Evolutionary conservation across 2,888 invertebrate genomes (phyloP).

Genomic region (Dryobota labecula): DNA sequence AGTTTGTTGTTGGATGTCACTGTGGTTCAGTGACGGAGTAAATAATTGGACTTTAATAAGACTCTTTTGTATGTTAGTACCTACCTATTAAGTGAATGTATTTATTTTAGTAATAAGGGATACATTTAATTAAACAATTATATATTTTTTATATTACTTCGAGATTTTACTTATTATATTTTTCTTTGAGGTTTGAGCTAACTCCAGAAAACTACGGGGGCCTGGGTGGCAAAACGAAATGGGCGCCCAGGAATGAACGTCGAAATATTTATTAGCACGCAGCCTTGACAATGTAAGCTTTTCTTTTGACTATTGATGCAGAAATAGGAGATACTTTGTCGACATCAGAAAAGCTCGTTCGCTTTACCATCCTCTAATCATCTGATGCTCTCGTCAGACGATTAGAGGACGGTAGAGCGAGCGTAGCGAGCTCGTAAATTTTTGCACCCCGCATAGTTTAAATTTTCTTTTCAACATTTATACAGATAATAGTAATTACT

Average conservation of each 20-base stretch:
- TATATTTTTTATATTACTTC: constrained; percentile 11
- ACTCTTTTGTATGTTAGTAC: constrained; percentile 43
- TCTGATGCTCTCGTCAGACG: no score
- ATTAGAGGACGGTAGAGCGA: not conserved
- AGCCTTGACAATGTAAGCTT: not conserved
- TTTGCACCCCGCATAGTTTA: not conserved
- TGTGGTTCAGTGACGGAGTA: constrained; percentile 10
- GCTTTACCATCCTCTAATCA: no score
- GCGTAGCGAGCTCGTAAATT: not conserved
- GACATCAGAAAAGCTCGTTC: not conserved
- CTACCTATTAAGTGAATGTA: constrained; percentile 49
- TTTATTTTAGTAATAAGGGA: constrained; percentile 66
- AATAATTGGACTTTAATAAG: constrained; percentile 41
- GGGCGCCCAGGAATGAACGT: no score
- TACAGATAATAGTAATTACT: not conserved
- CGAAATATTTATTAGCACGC: not conserved
- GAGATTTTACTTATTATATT: constrained; percentile 25
- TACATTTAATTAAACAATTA: constrained; percentile 36
- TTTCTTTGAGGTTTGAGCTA: not conserved
- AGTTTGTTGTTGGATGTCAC: constrained; percentile 2
- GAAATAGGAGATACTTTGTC: not conserved
- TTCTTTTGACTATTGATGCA: not conserved
- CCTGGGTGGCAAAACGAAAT: no score
- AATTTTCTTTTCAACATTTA: not conserved
- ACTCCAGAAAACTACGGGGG: no score